Base-by-base conservation (phyloP, 2,113 vertebrate genomes). In the Amblyopsis rosae region DNA sequence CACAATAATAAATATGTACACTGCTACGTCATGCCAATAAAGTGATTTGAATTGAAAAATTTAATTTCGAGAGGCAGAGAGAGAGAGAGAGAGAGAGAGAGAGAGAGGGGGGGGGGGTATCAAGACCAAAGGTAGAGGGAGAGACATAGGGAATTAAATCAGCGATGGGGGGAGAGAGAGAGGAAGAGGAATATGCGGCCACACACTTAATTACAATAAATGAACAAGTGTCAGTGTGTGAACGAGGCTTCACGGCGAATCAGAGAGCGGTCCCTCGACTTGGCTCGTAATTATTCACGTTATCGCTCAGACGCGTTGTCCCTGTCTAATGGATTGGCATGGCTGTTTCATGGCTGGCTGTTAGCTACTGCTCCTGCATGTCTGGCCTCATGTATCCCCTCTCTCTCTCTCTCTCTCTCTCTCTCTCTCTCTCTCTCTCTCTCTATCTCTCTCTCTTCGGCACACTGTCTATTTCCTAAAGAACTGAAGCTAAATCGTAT, bases 251-350 rank as follows among this genome's bases (percentile, higher is more conserved):
- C 83, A 83, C 19, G 69, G 77, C 66, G 59, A 86, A 87, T 90
- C 85, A 81, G 68, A 76, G 72, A 80, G 63, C 65, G 68, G 69
- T 90, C 85, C 77, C 81, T 54, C 51, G 66, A 83, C 61, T 69
- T 74, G 82, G 69, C 58, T 84, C 62, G 61, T 88, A 88, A 91
- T 91, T 88, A 90, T 86, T 80, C 80, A 73, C 80, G 72, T 87
- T 86, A 89, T 89, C 87, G 79, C 88, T 87, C 81, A 74, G 64
- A 69, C 51, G 15, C 73, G 83, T 84, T 65, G 70, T 88, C 82
- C 82, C 81, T 79, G 76, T 90, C 84, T 76, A 85, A 87, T 86
- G 74, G 88, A 88, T 89, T 87, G 88, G 62, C 83, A 84, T 74
- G 87, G 75, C 64, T 82, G 80, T 84, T 89, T 88, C 81, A 87